Conservation (phyloP, 2,113 vertebrate genomes). For the Myotis lucifugus region DNA sequence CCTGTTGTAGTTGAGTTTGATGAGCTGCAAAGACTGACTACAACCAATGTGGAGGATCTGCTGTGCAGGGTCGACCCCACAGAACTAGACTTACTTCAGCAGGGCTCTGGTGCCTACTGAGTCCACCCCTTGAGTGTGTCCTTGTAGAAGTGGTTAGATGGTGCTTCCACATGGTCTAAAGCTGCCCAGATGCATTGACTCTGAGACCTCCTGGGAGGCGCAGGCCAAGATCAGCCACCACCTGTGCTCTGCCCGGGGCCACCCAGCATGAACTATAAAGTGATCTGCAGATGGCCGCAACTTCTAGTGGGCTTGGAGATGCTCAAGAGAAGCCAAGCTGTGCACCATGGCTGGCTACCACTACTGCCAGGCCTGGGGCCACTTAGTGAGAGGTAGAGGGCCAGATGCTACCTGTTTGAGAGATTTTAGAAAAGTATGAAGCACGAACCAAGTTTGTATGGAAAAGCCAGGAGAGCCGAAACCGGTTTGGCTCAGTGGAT, state of each 20-base stretch:
- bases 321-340: neutral
- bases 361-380: neutral
- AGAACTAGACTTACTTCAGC: neutral
- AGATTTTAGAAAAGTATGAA: neutral
- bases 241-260: neutral
- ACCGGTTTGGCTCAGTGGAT: too few relatives aligned
- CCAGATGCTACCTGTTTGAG: neutral
- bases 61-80: neutral
- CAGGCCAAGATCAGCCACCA: neutral
- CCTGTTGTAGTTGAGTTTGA: too few relatives aligned
- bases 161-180: neutral
- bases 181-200: neutral
- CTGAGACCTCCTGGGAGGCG: neutral
- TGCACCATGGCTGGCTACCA: neutral
- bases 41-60: neutral
- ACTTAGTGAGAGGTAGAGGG: neutral
- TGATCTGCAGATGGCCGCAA: neutral
- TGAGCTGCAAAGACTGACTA: neutral
- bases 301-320: neutral
- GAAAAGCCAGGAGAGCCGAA: neutral
- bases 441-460: neutral
- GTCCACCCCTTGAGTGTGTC: neutral
- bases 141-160: neutral
- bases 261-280: neutral
- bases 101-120: neutral